Percentiles rank a stretch among this genome's conserved stretches.
Evolutionary conservation across 2,113 vertebrate genomes (phyloP).

Genomic region (Leptocoma aspasia): DNA sequence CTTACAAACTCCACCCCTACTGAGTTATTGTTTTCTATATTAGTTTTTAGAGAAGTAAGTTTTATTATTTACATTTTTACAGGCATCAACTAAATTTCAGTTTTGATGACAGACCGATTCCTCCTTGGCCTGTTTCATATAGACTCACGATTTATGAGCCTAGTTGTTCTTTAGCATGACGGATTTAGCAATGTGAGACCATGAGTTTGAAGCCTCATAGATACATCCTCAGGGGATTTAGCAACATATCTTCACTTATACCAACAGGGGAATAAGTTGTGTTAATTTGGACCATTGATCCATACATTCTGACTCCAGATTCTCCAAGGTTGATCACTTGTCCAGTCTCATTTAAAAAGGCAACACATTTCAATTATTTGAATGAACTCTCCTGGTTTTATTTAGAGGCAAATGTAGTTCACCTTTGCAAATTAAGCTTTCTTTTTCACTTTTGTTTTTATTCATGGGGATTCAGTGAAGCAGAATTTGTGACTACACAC

Average conservation of each 20-base stretch:
- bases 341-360: not conserved
- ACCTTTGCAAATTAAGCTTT: not conserved
- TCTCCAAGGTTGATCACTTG: not conserved
- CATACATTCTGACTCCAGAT: not conserved
- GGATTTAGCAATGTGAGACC: not conserved
- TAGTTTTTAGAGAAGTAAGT: not conserved
- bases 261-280: not conserved
- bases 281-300: not conserved
- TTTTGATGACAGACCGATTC: not conserved
- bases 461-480: not conserved
- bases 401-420: not conserved
- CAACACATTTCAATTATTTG: not conserved
- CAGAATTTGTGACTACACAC: not conserved
- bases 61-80: not conserved
- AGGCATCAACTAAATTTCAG: not conserved
- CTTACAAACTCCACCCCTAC: not conserved
- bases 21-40: not conserved
- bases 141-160: not conserved
- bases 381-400: not conserved
- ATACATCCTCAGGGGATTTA: not conserved
- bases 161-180: not conserved
- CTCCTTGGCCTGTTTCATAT: not conserved
- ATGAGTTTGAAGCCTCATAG: not conserved
- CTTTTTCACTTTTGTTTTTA: not conserved
- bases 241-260: not conserved